A percentile compares a stretch with the other conserved stretches of the same genome.
Evolutionary conservation across 2,113 vertebrate species (phyloP).

Genomic region (Lophura nycthemera): DNA sequence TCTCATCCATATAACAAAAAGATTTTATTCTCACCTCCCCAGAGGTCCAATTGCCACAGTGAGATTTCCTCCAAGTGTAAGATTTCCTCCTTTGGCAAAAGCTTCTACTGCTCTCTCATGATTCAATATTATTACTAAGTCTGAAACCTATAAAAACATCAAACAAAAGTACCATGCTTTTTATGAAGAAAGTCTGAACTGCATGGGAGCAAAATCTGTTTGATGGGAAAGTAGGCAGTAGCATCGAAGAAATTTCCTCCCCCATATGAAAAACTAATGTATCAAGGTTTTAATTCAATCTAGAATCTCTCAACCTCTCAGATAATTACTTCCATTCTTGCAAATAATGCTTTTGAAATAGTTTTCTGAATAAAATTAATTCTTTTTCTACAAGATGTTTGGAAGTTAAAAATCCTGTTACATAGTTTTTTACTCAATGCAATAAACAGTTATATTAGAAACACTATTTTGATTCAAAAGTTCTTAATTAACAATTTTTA

Average conservation of each 20-base stretch:
- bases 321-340: not conserved
- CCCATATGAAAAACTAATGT: not conserved
- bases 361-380: not conserved
- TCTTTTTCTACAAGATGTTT: constrained; percentile 35
- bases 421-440: not conserved
- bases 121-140: constrained; percentile 96
- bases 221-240: not conserved
- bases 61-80: constrained; percentile 94
- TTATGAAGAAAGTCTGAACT: not conserved
- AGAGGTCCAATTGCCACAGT: constrained; percentile 94
- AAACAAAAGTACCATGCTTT: not conserved
- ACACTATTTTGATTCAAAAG: not conserved
- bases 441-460: not conserved
- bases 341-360: not conserved
- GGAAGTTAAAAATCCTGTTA: not conserved
- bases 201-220: not conserved
- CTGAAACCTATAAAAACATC: constrained; percentile 85
- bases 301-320: not conserved
- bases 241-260: not conserved
- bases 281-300: not conserved
- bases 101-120: constrained; percentile 93
- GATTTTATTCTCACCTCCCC: constrained; percentile 79
- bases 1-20: not conserved
- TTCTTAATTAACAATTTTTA: not conserved
- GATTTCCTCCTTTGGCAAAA: constrained; percentile 95